A percentile compares a stretch with the other conserved stretches of the same genome.
Evolutionary conservation across 2,113 vertebrate genomes (phyloP).

Genomic region (Salvelinus namaycush): DNA sequence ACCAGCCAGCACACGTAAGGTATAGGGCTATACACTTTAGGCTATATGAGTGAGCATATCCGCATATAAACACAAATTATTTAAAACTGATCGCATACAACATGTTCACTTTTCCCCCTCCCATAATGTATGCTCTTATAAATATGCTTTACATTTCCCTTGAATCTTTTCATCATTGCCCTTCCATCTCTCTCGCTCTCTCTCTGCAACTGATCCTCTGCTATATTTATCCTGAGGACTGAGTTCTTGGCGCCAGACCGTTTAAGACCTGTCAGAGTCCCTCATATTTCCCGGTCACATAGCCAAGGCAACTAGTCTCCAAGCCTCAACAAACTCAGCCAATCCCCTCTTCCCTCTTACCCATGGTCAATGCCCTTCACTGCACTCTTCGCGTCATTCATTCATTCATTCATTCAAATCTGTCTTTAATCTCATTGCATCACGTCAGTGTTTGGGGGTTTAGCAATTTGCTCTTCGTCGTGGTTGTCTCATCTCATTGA

Average conservation of each 20-base stretch:
- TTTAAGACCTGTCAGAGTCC: conserved; percentile 79
- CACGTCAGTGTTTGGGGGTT: conserved; percentile 48
- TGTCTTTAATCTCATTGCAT: neutral
- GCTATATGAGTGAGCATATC: too few species aligned
- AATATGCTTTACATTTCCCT: neutral
- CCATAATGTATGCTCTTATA: neutral
- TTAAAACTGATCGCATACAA: neutral
- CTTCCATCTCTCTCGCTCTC: conserved; percentile 30
- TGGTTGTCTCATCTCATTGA: conserved; percentile 71
- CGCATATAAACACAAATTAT: neutral
- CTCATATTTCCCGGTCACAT: conserved; percentile 78
- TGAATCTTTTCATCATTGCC: conserved; percentile 52
- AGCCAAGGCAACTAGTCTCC: conserved; percentile 47
- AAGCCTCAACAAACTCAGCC: conserved; percentile 38
- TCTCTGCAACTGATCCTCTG: conserved; percentile 59
- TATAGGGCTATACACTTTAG: too few species aligned
- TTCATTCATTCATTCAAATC: neutral
- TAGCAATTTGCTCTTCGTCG: conserved; percentile 73
- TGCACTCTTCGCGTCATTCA: neutral
- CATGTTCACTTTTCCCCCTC: neutral
- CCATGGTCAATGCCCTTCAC: neutral
- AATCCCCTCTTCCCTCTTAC: conserved; percentile 22
- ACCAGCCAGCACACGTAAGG: too few species aligned
- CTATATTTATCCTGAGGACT: conserved; percentile 76
- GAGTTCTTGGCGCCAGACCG: conserved; percentile 77